Conservation (phyloP, 2,888 invertebrate species). For the Notodonta dromedarius region DNA sequence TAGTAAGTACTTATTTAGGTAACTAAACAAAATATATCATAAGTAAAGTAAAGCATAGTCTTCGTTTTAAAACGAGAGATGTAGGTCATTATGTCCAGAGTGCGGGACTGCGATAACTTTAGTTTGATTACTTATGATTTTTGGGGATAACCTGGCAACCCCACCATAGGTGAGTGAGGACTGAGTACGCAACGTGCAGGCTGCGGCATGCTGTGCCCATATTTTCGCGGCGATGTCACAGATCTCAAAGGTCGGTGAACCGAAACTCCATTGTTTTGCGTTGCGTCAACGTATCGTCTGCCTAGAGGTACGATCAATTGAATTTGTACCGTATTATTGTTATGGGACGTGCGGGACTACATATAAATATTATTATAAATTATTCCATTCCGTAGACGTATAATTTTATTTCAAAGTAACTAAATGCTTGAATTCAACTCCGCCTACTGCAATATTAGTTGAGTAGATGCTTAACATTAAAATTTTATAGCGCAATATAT, state of each 20-base stretch:
- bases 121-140: background rate
- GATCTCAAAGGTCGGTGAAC: slow-evolving; percentile 79
- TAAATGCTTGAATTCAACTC: background rate
- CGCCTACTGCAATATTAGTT: background rate
- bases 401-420: background rate
- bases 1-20: no score
- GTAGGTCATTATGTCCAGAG: no score
- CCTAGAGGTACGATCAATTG: slow-evolving; percentile 71
- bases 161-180: slow-evolving; percentile 14
- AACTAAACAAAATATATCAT: no score
- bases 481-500: no score
- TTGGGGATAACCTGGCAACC: background rate
- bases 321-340: slow-evolving; percentile 75
- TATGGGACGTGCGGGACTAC: slow-evolving; percentile 25
- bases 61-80: no score
- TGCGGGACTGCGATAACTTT: no score
- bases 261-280: slow-evolving; percentile 77
- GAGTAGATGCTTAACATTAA: no score
- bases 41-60: no score
- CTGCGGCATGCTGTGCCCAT: slow-evolving; percentile 66
- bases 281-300: slow-evolving; percentile 81
- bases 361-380: slow-evolving; percentile 2
- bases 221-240: slow-evolving; percentile 80
- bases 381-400: background rate
- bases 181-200: slow-evolving; percentile 53